Evolutionary conservation across 2,113 vertebrate genomes (phyloP).

Genomic region (Hippocampus mohnikei): DNA sequence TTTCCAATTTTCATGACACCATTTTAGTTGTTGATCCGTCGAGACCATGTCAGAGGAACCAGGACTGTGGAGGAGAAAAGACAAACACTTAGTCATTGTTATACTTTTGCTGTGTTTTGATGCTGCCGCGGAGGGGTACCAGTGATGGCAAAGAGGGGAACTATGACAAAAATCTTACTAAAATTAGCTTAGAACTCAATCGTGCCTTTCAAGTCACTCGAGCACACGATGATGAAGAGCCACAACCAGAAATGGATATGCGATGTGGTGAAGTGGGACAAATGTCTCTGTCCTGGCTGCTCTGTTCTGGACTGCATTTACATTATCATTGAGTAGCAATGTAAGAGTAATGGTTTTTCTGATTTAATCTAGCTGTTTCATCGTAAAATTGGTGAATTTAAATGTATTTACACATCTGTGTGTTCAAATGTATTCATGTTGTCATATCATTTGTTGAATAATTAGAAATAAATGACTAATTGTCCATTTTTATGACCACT

Average conservation of each 20-base stretch:
- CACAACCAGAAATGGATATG: background rate
- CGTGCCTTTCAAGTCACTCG: too few species aligned
- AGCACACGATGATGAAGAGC: too few species aligned
- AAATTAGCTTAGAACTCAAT: too few species aligned
- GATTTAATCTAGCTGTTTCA: too few species aligned
- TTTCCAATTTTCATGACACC: constrained; percentile 64
- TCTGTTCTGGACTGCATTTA: too few species aligned
- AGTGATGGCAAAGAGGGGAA: background rate
- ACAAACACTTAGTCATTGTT: constrained; percentile 7
- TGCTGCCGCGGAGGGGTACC: background rate
- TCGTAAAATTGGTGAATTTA: too few species aligned
- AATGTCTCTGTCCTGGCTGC: background rate
- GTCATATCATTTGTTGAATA: background rate
- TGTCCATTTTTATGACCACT: constrained; percentile 32
- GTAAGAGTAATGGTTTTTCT: too few species aligned
- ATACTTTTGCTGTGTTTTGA: background rate
- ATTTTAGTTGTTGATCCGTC: constrained; percentile 74
- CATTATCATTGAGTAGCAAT: too few species aligned
- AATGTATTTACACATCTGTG: too few species aligned
- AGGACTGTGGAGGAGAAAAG: constrained; percentile 75
- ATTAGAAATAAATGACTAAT: background rate
- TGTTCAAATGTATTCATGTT: too few species aligned
- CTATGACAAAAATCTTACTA: background rate
- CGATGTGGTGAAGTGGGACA: background rate
- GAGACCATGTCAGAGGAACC: constrained; percentile 89